Conservation (phyloP, 2,888 invertebrate species). For the Machimus atricapillus region DNA sequence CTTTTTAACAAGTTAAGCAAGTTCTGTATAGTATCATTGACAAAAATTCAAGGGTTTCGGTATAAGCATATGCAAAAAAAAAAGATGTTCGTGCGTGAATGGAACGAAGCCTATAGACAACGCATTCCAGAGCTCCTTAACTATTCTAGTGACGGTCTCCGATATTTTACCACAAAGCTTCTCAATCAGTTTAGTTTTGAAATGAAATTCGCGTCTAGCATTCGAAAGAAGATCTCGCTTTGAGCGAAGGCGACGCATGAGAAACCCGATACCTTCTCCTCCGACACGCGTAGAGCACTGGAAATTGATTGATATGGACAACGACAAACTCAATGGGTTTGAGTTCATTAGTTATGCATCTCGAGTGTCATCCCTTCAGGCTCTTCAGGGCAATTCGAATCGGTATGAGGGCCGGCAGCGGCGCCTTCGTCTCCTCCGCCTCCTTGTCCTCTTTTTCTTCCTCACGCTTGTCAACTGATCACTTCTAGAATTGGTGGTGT, state of each 20-base stretch:
- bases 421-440: background rate
- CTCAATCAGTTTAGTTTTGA: background rate
- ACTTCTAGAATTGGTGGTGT: background rate
- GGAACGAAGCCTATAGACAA: background rate
- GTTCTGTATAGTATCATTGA: too few relatives aligned
- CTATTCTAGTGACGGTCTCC: background rate
- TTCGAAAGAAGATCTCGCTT: background rate
- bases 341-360: slow-evolving; percentile 41
- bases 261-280: background rate
- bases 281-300: background rate
- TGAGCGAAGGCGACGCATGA: background rate
- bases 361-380: slow-evolving; percentile 24
- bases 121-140: background rate
- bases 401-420: background rate
- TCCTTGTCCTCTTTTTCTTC: background rate
- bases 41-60: background rate
- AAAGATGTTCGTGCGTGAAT: background rate
- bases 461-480: background rate
- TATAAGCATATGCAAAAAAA: background rate
- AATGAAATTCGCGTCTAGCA: background rate
- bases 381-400: background rate
- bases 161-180: background rate
- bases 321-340: background rate
- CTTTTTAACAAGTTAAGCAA: too few relatives aligned
- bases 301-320: slow-evolving; percentile 21